A percentile compares a stretch with the other conserved stretches of the same genome.
Evolutionary conservation across 2,113 vertebrate species (phyloP).

Genomic region (Ahaetulla prasina): DNA sequence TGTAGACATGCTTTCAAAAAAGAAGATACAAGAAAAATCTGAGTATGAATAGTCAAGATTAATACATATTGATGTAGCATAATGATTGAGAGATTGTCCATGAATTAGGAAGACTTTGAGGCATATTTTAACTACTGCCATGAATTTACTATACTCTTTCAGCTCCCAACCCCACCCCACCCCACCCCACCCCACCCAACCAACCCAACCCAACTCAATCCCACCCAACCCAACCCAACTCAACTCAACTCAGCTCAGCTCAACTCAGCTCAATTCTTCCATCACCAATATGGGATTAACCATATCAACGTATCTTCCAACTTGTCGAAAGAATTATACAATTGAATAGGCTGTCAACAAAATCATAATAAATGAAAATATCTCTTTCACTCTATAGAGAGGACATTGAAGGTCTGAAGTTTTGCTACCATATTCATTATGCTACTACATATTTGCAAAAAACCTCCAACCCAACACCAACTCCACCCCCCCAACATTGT

Average conservation of each 20-base stretch:
- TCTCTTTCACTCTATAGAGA: background rate
- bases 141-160: background rate
- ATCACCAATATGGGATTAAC: background rate
- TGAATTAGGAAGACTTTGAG: background rate
- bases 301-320: background rate
- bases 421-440: background rate
- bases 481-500: background rate
- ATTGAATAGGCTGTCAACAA: background rate
- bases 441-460: background rate
- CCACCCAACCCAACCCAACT: fast-evolving
- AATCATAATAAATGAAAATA: background rate
- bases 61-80: background rate
- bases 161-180: background rate
- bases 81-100: background rate
- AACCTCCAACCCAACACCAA: background rate
- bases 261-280: background rate
- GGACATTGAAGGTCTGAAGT: background rate
- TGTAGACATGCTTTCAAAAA: background rate
- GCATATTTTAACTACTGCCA: background rate
- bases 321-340: background rate
- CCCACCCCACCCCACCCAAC: background rate
- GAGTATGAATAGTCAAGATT: background rate
- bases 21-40: background rate
- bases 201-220: too few species aligned
- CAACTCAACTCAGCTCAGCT: too few species aligned